Evolutionary conservation across 1,140 invertebrate species (phyloP).

Genomic region (Euborellia annulipes): DNA sequence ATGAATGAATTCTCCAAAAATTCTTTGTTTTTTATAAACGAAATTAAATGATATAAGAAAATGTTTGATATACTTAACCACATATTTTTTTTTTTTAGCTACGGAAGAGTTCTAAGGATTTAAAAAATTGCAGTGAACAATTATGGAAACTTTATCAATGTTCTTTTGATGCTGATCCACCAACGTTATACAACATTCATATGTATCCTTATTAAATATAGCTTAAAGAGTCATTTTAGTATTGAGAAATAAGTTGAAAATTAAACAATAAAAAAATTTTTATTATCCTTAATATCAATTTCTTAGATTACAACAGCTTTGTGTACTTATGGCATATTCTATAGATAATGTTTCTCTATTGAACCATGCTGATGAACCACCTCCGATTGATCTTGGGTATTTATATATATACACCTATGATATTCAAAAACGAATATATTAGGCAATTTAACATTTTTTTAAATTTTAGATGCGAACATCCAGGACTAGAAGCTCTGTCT

Average conservation of each 20-base stretch:
- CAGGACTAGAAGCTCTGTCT: too few relatives aligned
- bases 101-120: slow-evolving; percentile 57
- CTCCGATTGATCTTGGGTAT: slow-evolving; percentile 30
- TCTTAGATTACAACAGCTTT: slow-evolving; percentile 51
- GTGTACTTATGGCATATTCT: slow-evolving; percentile 53
- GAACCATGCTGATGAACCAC: slow-evolving; percentile 31
- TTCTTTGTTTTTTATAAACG: too few relatives aligned
- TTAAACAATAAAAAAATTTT: too few relatives aligned
- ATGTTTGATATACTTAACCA: too few relatives aligned
- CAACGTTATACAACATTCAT: slow-evolving; percentile 63
- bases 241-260: neutral
- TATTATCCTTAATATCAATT: neutral
- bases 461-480: too few relatives aligned
- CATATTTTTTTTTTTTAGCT: slow-evolving; percentile 34
- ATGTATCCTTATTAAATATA: slow-evolving; percentile 34
- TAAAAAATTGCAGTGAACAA: slow-evolving; percentile 53
- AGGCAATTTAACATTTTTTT: neutral
- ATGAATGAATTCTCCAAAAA: too few relatives aligned
- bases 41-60: too few relatives aligned
- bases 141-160: slow-evolving; percentile 77
- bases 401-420: slow-evolving; percentile 6
- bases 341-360: slow-evolving; percentile 45
- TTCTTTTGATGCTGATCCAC: slow-evolving; percentile 83
- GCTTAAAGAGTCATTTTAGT: neutral
- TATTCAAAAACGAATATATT: neutral